These are phyloP conservation scores for Philonicus albiceps DNA, from an alignment of 2,888 invertebrate genomes.

Conservation along the genomic window DNA sequence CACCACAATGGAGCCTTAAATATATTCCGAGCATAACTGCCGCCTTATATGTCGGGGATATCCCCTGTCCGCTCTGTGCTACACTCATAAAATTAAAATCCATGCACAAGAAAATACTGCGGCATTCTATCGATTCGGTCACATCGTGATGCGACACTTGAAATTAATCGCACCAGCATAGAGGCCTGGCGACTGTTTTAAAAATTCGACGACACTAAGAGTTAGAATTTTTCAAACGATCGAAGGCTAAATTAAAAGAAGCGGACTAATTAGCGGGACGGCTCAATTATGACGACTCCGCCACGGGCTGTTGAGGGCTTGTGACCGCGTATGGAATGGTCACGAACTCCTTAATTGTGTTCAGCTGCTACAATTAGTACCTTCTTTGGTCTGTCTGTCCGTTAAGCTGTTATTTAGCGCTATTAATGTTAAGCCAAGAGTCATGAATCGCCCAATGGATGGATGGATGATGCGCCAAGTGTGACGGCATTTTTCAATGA, in stretches of 20 bases:
- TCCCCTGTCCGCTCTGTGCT: not conserved
- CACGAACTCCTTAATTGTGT: conserved; percentile 26
- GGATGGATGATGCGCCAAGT: not conserved
- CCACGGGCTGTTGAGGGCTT: not conserved
- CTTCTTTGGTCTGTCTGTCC: conserved; percentile 6
- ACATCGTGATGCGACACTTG: not conserved
- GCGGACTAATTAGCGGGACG: not conserved
- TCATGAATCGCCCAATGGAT: not conserved
- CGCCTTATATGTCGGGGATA: not conserved
- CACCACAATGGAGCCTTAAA: not conserved
- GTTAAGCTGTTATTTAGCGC: not conserved
- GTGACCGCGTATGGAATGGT: not conserved
- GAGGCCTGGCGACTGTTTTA: not conserved
- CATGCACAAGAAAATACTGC: not conserved
- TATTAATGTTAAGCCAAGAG: not conserved
- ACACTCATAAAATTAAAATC: not conserved
- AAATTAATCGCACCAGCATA: conserved; percentile 15
- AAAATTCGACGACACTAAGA: not conserved
- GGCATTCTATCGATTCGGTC: not conserved
- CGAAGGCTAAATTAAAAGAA: not conserved
- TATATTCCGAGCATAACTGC: not conserved
- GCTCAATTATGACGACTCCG: conserved; percentile 11
- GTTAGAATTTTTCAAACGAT: not conserved
- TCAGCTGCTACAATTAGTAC: conserved; percentile 22
- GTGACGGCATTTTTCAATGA: not conserved